Base-by-base conservation (phyloP, 2,888 invertebrate genomes). In the Trissoscelio sp. region DNA sequence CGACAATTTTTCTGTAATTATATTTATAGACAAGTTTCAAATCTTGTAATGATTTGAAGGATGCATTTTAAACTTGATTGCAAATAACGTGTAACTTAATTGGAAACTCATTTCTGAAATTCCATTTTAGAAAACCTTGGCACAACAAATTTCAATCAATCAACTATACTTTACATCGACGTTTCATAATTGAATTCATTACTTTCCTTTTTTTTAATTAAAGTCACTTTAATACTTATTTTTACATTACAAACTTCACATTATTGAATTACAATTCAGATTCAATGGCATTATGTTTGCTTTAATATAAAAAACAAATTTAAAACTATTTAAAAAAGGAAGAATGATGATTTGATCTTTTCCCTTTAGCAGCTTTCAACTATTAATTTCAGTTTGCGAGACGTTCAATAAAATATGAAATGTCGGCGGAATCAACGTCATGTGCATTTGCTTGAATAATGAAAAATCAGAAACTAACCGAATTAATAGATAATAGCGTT, bases 401-500 rank as follows among this genome's bases (percentile, higher is more conserved):
- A 24, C 14, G 11, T 42, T 14, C 57, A 20, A 57, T 37, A 4
- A 34, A 57, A 37, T 20, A 57, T 20, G 18, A 6, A 37, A n/a
- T 6, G 34, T 2, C 20, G 34, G 11, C n/a, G 2, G 42, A 58
- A 42, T 58, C 3, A n/a, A n/a, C n/a, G n/a, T n/a, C n/a, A n/a
- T 12, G 2, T 18, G 37, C 42, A 16, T 22, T 58, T 46, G 18
- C n/a, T 11, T 14, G 14, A 11, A 16, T n/a, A 44, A 66, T 42
- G 42, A 44, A 57, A 31, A 28, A 42, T 28, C n/a, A 1, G 18
- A 44, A 55, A 69, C 44, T 37, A 31, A 3, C 31, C 31, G 31
- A 57, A 34, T 69, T 55, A 55, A 53, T 42, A 67, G 51, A 53
- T 53, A 67, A 67, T 20, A 39, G 22, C 20, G 31, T 62, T 46